Conservation (phyloP, 2,888 invertebrate genomes). For the Apoderus coryli region DNA sequence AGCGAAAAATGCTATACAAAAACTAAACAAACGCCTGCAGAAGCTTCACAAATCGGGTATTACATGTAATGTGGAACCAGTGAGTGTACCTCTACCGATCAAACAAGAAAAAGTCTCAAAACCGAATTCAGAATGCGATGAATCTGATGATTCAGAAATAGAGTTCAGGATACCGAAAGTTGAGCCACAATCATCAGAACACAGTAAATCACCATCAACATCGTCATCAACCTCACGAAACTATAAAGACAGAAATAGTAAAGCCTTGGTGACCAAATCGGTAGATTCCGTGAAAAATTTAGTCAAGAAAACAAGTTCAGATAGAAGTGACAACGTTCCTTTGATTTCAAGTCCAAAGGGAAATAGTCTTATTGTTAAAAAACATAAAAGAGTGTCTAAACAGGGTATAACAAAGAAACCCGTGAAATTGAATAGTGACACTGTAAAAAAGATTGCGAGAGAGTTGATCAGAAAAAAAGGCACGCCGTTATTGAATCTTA, state of each 20-base stretch:
- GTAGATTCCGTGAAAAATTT: constrained; percentile 14
- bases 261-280: constrained; percentile 12
- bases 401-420: constrained; percentile 12
- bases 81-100: constrained; percentile 33
- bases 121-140: background rate
- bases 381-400: constrained; percentile 9
- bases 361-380: constrained; percentile 9
- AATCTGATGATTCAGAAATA: constrained; percentile 11
- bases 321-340: constrained; percentile 7
- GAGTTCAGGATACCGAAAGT: constrained; percentile 9
- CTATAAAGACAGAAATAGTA: background rate
- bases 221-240: constrained; percentile 1
- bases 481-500: constrained; percentile 15
- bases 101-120: constrained; percentile 10
- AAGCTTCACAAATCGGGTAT: constrained; percentile 37
- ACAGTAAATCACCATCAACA: too few relatives aligned
- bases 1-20: constrained; percentile 16
- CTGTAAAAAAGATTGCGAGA: constrained; percentile 17
- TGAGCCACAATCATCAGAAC: too few relatives aligned
- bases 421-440: constrained; percentile 13
- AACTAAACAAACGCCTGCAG: constrained; percentile 34
- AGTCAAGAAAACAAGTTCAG: constrained; percentile 6
- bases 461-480: constrained; percentile 18
- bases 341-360: constrained; percentile 5
- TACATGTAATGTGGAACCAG: constrained; percentile 37